Evolutionary conservation across 2,888 invertebrate species (phyloP).

Genomic region (Drosophila koepferae): DNA sequence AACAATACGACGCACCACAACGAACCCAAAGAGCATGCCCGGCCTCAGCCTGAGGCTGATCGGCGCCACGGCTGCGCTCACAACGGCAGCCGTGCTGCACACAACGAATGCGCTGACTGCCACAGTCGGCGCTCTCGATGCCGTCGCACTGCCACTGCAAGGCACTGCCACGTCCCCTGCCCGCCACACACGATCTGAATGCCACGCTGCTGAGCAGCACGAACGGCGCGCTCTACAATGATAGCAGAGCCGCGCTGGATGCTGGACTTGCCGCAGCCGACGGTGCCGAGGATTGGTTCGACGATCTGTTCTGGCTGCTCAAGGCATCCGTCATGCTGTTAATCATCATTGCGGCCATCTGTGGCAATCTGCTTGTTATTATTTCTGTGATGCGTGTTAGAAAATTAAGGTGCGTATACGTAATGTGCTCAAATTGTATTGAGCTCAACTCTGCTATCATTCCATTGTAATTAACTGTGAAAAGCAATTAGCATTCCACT

Average conservation of each 20-base stretch:
- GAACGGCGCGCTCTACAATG: slow-evolving; percentile 56
- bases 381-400: slow-evolving; percentile 92
- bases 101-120: slow-evolving; percentile 63
- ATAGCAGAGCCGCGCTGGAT: slow-evolving; percentile 49
- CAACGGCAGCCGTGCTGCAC: slow-evolving; percentile 60
- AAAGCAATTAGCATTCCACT: slow-evolving; percentile 68
- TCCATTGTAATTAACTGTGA: slow-evolving; percentile 70
- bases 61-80: slow-evolving; percentile 51
- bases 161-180: slow-evolving; percentile 61
- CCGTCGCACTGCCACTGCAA: slow-evolving; percentile 63
- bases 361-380: slow-evolving; percentile 96
- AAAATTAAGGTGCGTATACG: slow-evolving; percentile 86
- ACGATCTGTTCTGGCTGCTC: slow-evolving; percentile 87
- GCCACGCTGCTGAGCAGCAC: slow-evolving; percentile 58
- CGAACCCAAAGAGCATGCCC: slow-evolving; percentile 28
- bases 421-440: slow-evolving; percentile 11
- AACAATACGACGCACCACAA: slow-evolving; percentile 25
- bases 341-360: slow-evolving; percentile 94
- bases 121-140: slow-evolving; percentile 29
- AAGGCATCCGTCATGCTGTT: slow-evolving; percentile 94
- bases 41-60: slow-evolving; percentile 44
- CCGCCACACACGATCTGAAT: slow-evolving; percentile 53
- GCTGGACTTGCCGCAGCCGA: slow-evolving; percentile 19
- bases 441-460: slow-evolving; percentile 3
- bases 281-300: slow-evolving; percentile 85